Evolutionary conservation across 2,797 vertebrate species (phyloP), one percentile per base, ranked within the genome.

Genomic region (Vespertilio murinus): DNA sequence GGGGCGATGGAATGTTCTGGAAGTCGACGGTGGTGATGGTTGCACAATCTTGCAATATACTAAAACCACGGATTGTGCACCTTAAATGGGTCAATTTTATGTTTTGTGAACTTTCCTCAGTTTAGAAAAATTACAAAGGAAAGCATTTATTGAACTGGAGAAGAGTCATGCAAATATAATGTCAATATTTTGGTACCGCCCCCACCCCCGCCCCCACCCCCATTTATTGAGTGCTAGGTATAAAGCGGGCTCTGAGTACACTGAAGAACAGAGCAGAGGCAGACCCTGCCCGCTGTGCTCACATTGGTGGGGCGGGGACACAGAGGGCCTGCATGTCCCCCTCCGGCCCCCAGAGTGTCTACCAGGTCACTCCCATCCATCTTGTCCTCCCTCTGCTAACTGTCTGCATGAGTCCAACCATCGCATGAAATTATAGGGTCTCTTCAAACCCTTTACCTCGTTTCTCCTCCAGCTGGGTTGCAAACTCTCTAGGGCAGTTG

Each of bases 271-370:
- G 30, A 30, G 13, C 25, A 47, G 30, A 3, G 1, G 8, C 0
- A 17, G 54, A 9, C 4, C 65, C 67, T 5, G 47, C 2, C 40
- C 18, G 65, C 28, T 30, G 20, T 47, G 40, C 12, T 35, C 79
- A 3, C 7, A 4, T 12, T 28, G 14, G 10, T 16, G 6, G 0
- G 1, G 14, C 1, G 30, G 22, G 49, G 17, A 4, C 1, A 12
- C 23, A 4, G 28, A 52, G 25, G 74, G 56, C 35, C 28, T 13
- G 7, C 6, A 4, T 54, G n/a, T 8, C 7, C 9, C 30, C 5
- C 20, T 23, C 14, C 11, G 25, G 59, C 47, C 67, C 38, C 45
- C 14, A 2, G 45, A 33, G 61, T 38, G 30, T 70, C 61, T 13
- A 8, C 17, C 14, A 38, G 71, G 5, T 8, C n/a, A n/a, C 35